Percentiles rank a stretch among this genome's conserved stretches.
phyloP scores from a whole-genome alignment of 2,113 vertebrate genomes.

The Natator depressus region DNA sequence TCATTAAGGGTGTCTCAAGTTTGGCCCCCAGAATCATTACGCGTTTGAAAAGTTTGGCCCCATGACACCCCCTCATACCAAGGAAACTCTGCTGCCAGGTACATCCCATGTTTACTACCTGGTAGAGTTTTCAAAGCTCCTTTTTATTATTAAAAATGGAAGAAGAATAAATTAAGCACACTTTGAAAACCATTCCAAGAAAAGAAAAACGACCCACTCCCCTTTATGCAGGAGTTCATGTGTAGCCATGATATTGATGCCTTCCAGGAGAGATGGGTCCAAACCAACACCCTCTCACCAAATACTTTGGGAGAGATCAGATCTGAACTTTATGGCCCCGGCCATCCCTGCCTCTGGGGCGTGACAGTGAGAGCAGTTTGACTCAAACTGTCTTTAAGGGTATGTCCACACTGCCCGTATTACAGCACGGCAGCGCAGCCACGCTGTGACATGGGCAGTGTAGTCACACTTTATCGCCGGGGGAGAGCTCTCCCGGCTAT shows the following conservation, averaged over 20 bases:
- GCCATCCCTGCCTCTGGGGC: background rate
- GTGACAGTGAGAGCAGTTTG: background rate
- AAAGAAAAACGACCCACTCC: background rate
- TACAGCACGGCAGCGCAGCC: too few relatives aligned
- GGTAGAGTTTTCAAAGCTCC: background rate
- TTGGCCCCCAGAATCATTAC: background rate
- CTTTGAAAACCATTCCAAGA: background rate
- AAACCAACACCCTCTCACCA: background rate
- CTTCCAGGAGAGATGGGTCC: background rate
- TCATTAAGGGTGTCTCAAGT: background rate
- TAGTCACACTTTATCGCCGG: too few relatives aligned
- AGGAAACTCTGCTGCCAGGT: background rate
- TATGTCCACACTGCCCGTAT: too few relatives aligned
- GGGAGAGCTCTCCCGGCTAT: too few relatives aligned
- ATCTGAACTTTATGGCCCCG: background rate
- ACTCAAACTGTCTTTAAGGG: background rate
- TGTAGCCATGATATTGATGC: background rate
- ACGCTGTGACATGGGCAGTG: too few relatives aligned
- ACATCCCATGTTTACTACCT: background rate
- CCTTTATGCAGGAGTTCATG: background rate
- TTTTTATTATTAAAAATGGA: background rate
- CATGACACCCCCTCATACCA: background rate
- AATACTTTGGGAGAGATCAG: background rate
- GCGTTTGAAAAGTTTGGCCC: background rate
- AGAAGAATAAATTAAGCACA: background rate